Base-by-base conservation (phyloP, 2,888 invertebrate genomes). In the Laothoe populi region DNA sequence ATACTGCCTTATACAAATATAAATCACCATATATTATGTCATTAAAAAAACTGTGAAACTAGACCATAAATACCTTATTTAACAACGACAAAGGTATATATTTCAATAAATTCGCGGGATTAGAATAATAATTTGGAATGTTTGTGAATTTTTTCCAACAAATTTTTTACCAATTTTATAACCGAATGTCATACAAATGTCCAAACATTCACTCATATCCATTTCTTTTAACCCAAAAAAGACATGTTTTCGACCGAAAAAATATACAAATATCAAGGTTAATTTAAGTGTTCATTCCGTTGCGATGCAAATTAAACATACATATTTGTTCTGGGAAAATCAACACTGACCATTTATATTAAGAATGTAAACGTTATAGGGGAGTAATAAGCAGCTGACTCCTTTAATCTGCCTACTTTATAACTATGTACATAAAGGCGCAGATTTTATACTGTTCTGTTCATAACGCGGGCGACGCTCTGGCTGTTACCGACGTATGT, bases 391-490 rank as follows among this genome's bases (percentile, higher is more conserved):
- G 11, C 53, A 53, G 35, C 53, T 31, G 46, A 44, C 8, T 19
- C 19, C 26, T 24, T 53, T 61, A 44, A 60, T 44, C 45, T 53
- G 35, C 59, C 61, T 60, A 60, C 62, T 68, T 60, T 57, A 60
- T 24, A 57, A 63, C 57, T 60, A 59, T 48, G 58, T 48, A 4
- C 44, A 42, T 38, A 5, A 46, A 38, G 45, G 42, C 65, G 71
- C 74, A 74, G 70, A 75, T 81, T 77, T 71, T 75, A 73, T 70
- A 66, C 62, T 62, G 71, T 73, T 72, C 74, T 67, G 77, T 75
- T 73, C 74, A 76, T 83, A 79, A 83, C 76, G 68, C 76, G 82
- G 75, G 64, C 82, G 75, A 75, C 81, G 81, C 77, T 71, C 78
- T 75, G 73, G 70, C 70, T 63, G 63, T 75, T 71, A 73, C 72